A percentile compares a stretch with the other conserved stretches of the same genome.
Conservation (phyloP, 2,113 vertebrate genomes). For the Microtus ochrogaster region DNA sequence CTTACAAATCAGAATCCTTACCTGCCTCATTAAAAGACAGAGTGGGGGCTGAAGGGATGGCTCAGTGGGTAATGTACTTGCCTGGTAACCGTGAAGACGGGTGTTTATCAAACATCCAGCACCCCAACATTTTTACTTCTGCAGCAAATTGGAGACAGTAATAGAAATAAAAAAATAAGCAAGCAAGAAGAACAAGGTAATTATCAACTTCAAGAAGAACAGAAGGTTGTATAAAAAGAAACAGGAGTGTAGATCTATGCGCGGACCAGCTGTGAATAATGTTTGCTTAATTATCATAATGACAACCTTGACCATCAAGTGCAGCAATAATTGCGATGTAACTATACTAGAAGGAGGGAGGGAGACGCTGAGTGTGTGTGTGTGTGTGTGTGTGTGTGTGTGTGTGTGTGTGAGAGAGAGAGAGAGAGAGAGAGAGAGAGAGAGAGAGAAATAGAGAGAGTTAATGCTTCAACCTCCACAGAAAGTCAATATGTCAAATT, state of each 20-base stretch:
- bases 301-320: conserved; percentile 16
- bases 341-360: neutral
- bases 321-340: conserved; percentile 56
- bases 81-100: neutral
- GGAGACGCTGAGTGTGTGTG: neutral
- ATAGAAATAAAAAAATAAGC: conserved; percentile 40
- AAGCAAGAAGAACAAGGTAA: neutral
- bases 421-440: no score
- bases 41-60: neutral
- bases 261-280: neutral
- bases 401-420: no score
- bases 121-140: neutral
- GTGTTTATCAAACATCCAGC: neutral
- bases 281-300: conserved; percentile 50
- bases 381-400: no score
- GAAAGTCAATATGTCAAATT: conserved; percentile 4
- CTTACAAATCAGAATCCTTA: neutral
- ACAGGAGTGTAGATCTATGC: neutral
- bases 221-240: conserved; percentile 46
- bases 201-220: conserved; percentile 46
- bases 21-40: neutral
- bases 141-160: neutral
- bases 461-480: conserved; percentile 21
- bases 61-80: neutral
- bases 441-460: no score